Percentiles rank a stretch among this genome's conserved stretches.
Conservation (phyloP, 1,140 invertebrate genomes). For the Eufriesea mexicana region DNA sequence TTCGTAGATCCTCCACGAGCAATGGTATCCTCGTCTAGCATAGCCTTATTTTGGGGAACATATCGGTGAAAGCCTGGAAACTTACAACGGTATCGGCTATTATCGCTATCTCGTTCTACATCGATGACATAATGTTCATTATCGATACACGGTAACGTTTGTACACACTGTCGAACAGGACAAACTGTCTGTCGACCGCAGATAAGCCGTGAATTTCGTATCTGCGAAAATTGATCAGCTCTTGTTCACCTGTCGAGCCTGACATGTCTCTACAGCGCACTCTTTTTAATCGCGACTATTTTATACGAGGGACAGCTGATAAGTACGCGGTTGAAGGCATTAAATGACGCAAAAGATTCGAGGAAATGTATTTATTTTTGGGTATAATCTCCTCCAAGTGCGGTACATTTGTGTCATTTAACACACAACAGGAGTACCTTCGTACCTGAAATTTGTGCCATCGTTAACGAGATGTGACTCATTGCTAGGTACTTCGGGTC, state of each 20-base stretch:
- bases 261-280: not conserved
- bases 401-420: too few species aligned
- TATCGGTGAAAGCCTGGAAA: not conserved
- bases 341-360: too few species aligned
- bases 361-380: too few species aligned
- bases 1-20: not conserved
- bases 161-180: not conserved
- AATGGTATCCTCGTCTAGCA: not conserved
- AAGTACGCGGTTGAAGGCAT: too few species aligned
- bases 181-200: not conserved
- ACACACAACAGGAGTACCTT: too few species aligned
- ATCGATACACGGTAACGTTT: not conserved
- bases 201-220: constrained; percentile 2
- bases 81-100: too few species aligned
- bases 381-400: too few species aligned
- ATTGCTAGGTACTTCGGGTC: too few species aligned
- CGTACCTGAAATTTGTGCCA: too few species aligned
- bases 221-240: not conserved
- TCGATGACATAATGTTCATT: constrained; percentile 19
- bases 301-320: too few species aligned
- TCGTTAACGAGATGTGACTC: too few species aligned
- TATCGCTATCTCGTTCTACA: not conserved
- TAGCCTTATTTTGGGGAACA: too few species aligned
- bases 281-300: not conserved
- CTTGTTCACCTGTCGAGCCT: not conserved